Conservation (phyloP, 1,140 invertebrate species). For the Macrobrachium nipponense region DNA sequence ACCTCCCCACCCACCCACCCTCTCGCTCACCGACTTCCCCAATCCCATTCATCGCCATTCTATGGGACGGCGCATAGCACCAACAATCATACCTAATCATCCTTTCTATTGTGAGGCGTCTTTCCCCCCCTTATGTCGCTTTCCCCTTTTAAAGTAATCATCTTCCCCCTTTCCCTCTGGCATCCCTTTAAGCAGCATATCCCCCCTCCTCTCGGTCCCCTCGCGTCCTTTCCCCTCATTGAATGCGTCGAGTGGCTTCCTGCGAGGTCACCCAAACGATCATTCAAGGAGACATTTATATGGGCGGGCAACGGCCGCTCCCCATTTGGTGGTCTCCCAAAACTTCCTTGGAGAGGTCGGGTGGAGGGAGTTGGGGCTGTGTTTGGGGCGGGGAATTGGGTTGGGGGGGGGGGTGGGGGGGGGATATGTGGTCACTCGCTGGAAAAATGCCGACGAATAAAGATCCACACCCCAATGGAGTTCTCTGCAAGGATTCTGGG, state of each 20-base stretch:
- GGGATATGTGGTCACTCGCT: constrained; percentile 17
- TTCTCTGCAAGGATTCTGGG: background rate
- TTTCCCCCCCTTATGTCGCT: background rate
- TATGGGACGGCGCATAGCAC: no score
- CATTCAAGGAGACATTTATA: constrained; percentile 60
- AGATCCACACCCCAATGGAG: background rate
- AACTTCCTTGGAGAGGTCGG: constrained; percentile 14
- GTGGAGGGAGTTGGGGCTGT: no score
- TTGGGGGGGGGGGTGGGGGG: no score
- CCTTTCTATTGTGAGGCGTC: background rate
- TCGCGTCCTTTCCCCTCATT: constrained; percentile 18
- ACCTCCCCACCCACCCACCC: background rate
- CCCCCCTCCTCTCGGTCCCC: background rate
- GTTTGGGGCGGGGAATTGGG: no score
- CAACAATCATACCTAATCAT: no score
- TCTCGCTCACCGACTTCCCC: background rate
- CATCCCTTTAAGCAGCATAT: background rate
- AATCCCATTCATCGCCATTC: no score
- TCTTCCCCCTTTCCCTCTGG: background rate
- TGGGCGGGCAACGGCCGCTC: constrained; percentile 45
- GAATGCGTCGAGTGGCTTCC: constrained; percentile 40
- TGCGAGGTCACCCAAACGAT: constrained; percentile 56
- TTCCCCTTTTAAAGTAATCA: background rate
- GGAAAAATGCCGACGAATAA: constrained; percentile 45
- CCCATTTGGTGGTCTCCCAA: constrained; percentile 35